Evolutionary conservation across 2,113 vertebrate species (phyloP).

Genomic region (Odocoileus hemionus): DNA sequence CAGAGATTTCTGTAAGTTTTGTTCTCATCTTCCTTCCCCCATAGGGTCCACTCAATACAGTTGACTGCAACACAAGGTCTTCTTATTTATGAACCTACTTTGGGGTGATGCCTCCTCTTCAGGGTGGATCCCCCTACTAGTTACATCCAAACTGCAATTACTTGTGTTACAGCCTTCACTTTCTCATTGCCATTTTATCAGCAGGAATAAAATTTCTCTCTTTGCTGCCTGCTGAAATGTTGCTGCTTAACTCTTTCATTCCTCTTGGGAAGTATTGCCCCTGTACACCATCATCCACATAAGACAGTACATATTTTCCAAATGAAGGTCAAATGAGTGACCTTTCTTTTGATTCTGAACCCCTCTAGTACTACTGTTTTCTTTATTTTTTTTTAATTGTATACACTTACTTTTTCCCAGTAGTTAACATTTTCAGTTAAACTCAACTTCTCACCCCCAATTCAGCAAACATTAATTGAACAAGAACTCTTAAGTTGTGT

Average conservation of each 20-base stretch:
- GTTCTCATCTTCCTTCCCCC: neutral
- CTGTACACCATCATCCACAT: fast-evolving
- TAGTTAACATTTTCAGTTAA: neutral
- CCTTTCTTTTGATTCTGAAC: neutral
- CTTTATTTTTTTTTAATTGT: neutral
- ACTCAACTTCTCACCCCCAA: neutral
- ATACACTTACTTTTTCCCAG: neutral
- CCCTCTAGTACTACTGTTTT: neutral
- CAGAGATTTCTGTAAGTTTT: neutral
- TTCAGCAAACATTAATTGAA: neutral
- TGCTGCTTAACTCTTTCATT: neutral
- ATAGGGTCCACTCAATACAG: neutral
- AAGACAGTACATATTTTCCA: neutral
- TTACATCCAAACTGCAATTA: neutral
- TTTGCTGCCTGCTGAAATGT: neutral
- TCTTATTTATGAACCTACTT: neutral
- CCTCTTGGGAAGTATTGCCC: neutral
- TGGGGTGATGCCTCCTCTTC: neutral
- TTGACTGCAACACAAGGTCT: neutral
- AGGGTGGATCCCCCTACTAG: fast-evolving
- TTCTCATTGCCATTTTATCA: neutral
- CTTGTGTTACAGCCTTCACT: neutral
- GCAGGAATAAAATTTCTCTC: neutral
- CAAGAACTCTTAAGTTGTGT: fast-evolving
- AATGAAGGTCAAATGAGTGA: neutral